Evolutionary conservation across 2,113 vertebrate species (phyloP).

Genomic region (Oophaga pumilio): DNA sequence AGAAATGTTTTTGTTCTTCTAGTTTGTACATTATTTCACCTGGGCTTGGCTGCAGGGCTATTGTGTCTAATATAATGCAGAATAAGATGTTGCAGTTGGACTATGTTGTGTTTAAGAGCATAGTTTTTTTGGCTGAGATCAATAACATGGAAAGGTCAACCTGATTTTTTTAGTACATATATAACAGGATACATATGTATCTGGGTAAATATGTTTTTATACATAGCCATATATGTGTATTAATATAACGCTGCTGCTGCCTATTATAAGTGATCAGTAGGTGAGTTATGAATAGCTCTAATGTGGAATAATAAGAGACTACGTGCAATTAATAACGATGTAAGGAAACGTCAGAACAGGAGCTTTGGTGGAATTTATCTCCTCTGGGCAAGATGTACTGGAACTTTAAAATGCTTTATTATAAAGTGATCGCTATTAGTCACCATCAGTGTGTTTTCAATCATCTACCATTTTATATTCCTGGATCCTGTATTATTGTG

Average conservation of each 20-base stretch:
- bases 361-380: background rate
- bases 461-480: background rate
- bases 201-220: background rate
- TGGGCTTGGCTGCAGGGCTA: background rate
- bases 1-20: background rate
- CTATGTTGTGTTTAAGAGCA: too few relatives aligned
- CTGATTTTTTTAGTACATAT: too few relatives aligned
- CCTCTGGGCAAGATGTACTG: background rate
- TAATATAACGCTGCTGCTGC: background rate
- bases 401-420: constrained; percentile 8
- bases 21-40: background rate
- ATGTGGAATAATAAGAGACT: background rate
- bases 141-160: background rate
- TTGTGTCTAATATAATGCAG: background rate
- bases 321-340: background rate
- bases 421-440: constrained; percentile 8
- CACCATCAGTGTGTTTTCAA: background rate
- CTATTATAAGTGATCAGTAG: background rate
- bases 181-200: too few relatives aligned
- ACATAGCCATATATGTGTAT: background rate
- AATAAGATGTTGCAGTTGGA: background rate
- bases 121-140: background rate
- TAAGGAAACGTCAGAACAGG: background rate
- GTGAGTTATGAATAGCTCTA: background rate
- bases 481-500: background rate